These are phyloP conservation scores for Petrophora chlorosata DNA, from an alignment of 2,888 invertebrate genomes.

Conservation along the genomic window DNA sequence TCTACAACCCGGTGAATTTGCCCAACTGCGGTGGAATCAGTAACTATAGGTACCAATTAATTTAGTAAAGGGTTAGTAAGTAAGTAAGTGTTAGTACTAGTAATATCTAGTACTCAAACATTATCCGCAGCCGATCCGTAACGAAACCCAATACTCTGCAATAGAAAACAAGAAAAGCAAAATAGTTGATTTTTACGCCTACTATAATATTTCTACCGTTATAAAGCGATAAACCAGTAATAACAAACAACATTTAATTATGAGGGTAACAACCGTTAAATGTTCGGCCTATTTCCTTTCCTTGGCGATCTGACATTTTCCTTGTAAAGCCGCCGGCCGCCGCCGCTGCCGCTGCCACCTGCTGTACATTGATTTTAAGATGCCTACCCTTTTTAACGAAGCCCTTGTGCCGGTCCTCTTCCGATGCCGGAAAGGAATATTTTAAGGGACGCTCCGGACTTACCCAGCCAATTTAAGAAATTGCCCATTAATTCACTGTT, in stretches of 20 bases:
- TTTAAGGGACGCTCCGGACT: constrained; percentile 10
- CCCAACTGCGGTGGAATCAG: too few species aligned
- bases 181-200: too few species aligned
- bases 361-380: constrained; percentile 37
- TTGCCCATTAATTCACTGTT: neutral
- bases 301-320: constrained; percentile 34
- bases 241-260: constrained; percentile 34
- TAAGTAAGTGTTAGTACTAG: too few species aligned
- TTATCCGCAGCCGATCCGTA: too few species aligned
- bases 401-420: constrained; percentile 31
- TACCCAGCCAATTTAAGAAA: constrained; percentile 2
- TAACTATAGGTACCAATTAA: too few species aligned
- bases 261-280: constrained; percentile 33
- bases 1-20: too few species aligned
- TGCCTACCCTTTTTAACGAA: constrained; percentile 39
- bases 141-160: too few species aligned
- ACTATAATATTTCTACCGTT: constrained; percentile 4
- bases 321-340: constrained; percentile 26
- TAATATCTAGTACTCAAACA: too few species aligned
- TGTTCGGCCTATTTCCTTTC: constrained; percentile 33
- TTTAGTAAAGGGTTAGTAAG: too few species aligned
- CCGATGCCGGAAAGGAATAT: constrained; percentile 20
- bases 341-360: too few species aligned
- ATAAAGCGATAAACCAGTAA: constrained; percentile 28
- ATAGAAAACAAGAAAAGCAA: too few species aligned